Evolutionary conservation across 2,113 vertebrate genomes (phyloP).

Genomic region (Nanorana parkeri): DNA sequence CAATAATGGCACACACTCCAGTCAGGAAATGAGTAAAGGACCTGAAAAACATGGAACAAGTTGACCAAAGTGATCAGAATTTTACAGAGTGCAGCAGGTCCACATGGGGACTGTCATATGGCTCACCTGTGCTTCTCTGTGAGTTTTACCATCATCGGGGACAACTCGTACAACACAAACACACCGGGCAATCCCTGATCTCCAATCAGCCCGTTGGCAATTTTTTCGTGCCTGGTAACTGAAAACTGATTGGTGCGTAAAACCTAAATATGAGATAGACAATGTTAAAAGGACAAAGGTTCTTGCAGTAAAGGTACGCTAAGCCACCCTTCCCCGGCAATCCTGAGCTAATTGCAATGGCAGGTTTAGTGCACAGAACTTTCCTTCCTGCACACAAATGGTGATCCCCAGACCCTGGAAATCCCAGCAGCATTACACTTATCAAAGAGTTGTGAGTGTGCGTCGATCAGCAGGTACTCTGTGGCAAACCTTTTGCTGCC

Average conservation of each 20-base stretch:
- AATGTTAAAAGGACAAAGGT: no score
- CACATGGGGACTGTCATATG: not conserved
- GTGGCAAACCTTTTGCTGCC: no score
- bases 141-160: conserved; percentile 98
- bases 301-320: no score
- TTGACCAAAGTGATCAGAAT: not conserved
- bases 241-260: conserved; percentile 98
- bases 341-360: no score
- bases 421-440: no score
- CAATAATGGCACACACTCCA: conserved; percentile 95
- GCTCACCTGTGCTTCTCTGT: conserved; percentile 94
- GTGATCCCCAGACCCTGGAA: no score
- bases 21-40: conserved; percentile 97
- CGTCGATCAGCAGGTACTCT: no score
- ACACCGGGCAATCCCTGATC: conserved; percentile 97
- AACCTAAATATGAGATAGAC: conserved; percentile 71
- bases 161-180: conserved; percentile 95
- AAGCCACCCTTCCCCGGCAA: no score
- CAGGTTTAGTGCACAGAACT: no score
- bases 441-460: no score
- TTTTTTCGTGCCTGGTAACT: conserved; percentile 95
- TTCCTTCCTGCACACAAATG: no score
- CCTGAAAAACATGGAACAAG: conserved; percentile 67
- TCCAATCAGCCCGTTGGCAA: conserved; percentile 91
- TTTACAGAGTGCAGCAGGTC: not conserved